These are phyloP conservation scores for Porphyrio hochstetteri DNA, from an alignment of 2,113 vertebrate genomes.

Conservation along the genomic window DNA sequence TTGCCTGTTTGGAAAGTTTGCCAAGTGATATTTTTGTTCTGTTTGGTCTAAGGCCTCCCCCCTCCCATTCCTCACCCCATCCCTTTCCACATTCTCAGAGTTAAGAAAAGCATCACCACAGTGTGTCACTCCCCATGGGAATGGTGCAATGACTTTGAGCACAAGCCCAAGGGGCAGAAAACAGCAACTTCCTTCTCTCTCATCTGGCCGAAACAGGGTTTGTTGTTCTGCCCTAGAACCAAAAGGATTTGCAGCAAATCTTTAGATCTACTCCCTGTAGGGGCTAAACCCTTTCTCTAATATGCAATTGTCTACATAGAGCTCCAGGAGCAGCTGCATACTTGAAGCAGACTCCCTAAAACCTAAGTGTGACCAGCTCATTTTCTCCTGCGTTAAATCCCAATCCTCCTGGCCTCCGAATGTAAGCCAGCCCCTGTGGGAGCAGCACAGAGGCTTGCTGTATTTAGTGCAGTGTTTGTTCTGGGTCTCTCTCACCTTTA, in stretches of 20 bases:
- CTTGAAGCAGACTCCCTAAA: conserved; percentile 16
- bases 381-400: not conserved
- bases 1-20: conserved; percentile 49
- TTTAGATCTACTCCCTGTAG: not conserved
- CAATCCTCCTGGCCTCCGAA: not conserved
- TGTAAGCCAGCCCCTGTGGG: not conserved
- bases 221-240: conserved; percentile 1
- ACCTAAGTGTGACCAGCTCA: not conserved
- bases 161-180: not conserved
- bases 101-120: conserved; percentile 15
- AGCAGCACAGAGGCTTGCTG: not conserved
- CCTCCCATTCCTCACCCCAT: fast-evolving
- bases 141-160: not conserved
- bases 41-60: not conserved
- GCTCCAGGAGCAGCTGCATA: not conserved
- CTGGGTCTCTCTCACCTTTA: not conserved
- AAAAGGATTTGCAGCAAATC: not conserved
- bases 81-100: not conserved
- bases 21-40: conserved; percentile 28
- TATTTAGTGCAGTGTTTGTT: not conserved
- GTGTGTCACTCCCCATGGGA: not conserved
- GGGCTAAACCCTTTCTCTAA: not conserved
- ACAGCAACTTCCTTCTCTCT: not conserved
- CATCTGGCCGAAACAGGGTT: not conserved
- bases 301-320: not conserved